A percentile compares a stretch with the other conserved stretches of the same genome.
phyloP scores from a whole-genome alignment of 2,888 invertebrate genomes.

The Acanthopleura granulata region DNA sequence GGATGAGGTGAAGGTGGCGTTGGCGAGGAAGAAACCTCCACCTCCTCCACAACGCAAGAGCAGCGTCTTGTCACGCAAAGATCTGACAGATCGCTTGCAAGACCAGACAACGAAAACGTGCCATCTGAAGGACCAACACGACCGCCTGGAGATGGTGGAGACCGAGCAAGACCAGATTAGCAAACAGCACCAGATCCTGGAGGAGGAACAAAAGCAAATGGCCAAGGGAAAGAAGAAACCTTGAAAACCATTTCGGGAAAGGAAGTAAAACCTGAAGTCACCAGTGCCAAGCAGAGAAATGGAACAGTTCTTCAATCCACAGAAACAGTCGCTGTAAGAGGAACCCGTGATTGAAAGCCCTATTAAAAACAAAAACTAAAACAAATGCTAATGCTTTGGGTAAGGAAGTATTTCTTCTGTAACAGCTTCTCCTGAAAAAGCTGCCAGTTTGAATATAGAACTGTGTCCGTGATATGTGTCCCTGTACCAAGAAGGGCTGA shows the following conservation, averaged over 20 bases:
- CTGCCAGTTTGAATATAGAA: too few species aligned
- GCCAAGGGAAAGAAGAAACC: not conserved
- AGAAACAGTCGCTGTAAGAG: too few species aligned
- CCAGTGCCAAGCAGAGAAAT: too few species aligned
- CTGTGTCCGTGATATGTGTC: too few species aligned
- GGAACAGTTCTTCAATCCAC: too few species aligned
- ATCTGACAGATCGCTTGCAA: not conserved
- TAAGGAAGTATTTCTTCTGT: too few species aligned
- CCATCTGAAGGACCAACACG: not conserved
- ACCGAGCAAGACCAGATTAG: not conserved
- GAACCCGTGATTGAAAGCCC: too few species aligned
- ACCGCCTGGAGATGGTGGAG: not conserved
- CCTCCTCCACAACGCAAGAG: not conserved
- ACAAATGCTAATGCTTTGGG: too few species aligned
- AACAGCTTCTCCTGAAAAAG: too few species aligned
- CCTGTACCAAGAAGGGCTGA: too few species aligned
- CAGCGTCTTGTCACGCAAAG: not conserved
- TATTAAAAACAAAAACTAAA: too few species aligned
- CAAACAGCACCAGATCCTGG: conserved; percentile 2
- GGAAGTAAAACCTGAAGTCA: too few species aligned
- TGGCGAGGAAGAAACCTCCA: not conserved
- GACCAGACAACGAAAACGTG: not conserved
- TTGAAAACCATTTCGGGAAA: not conserved
- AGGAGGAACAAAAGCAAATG: not conserved
- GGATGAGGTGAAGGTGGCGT: not conserved